These are phyloP conservation scores for Esperia sulphurella DNA, from an alignment of 2,888 invertebrate species.

Conservation along the genomic window DNA sequence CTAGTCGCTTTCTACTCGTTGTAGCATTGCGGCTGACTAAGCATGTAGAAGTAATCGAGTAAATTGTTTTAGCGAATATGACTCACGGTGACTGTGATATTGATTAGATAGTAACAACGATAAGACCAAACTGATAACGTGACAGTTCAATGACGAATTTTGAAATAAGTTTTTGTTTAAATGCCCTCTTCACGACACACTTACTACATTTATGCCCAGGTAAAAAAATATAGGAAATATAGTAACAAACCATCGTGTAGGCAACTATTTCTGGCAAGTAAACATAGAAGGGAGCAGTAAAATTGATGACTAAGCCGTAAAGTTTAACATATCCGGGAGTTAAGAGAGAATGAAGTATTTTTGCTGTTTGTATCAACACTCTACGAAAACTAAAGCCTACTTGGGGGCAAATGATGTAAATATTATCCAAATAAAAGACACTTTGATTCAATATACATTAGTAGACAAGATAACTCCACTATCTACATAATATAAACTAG, in stretches of 20 bases:
- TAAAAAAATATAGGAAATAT: too few relatives aligned
- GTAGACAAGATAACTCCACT: too few relatives aligned
- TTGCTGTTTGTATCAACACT: too few relatives aligned
- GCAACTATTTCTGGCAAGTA: background rate
- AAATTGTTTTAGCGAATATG: background rate
- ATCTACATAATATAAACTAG: too few relatives aligned
- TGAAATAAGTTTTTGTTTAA: background rate
- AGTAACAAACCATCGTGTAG: background rate
- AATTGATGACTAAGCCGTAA: conserved; percentile 1
- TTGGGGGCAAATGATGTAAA: too few relatives aligned
- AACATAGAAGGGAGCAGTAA: background rate
- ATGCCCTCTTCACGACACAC: background rate
- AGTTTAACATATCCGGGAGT: background rate
- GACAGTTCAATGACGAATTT: background rate
- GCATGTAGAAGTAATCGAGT: background rate
- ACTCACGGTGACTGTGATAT: conserved; percentile 1
- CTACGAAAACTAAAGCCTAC: too few relatives aligned
- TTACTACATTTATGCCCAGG: background rate
- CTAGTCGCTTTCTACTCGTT: conserved; percentile 63
- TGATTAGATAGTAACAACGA: background rate
- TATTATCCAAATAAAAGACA: too few relatives aligned
- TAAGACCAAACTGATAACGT: conserved; percentile 1
- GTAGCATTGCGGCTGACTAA: background rate
- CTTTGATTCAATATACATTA: too few relatives aligned
- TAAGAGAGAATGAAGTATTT: background rate